Conservation (phyloP, 2,888 invertebrate species). For the Dynastes maya region DNA sequence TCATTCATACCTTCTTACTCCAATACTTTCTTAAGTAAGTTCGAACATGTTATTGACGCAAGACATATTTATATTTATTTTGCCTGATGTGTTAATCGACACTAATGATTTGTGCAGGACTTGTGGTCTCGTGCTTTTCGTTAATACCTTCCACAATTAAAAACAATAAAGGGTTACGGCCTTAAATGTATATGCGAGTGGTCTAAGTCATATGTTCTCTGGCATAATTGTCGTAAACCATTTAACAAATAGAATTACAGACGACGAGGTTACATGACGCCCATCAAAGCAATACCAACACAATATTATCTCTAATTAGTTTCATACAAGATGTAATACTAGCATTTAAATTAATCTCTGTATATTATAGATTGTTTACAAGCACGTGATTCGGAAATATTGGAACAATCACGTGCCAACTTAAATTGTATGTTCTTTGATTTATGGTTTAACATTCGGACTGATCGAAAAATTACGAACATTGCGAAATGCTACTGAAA, state of each 20-base stretch:
- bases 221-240: conserved; percentile 11
- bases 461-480: too few relatives aligned
- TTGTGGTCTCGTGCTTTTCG: conserved; percentile 45
- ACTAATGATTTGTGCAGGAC: conserved; percentile 31
- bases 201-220: conserved; percentile 21
- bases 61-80: conserved; percentile 42
- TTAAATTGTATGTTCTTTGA: not conserved
- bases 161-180: conserved; percentile 44
- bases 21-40: not conserved
- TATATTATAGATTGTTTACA: not conserved
- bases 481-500: too few relatives aligned
- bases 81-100: conserved; percentile 36
- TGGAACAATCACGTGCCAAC: conserved; percentile 9
- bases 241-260: conserved; percentile 25
- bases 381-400: conserved; percentile 16
- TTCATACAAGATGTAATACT: conserved; percentile 12
- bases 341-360: not conserved
- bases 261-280: conserved; percentile 12
- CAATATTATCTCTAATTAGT: conserved; percentile 1
- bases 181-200: conserved; percentile 15
- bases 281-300: conserved; percentile 18
- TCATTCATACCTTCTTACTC: conserved; percentile 22
- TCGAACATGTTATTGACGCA: conserved; percentile 41
- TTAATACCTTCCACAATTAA: conserved; percentile 45
- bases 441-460: not conserved